These are phyloP conservation scores for Cephalopachus bancanus DNA, from an alignment of 2,797 vertebrate genomes.

Conservation along the genomic window DNA sequence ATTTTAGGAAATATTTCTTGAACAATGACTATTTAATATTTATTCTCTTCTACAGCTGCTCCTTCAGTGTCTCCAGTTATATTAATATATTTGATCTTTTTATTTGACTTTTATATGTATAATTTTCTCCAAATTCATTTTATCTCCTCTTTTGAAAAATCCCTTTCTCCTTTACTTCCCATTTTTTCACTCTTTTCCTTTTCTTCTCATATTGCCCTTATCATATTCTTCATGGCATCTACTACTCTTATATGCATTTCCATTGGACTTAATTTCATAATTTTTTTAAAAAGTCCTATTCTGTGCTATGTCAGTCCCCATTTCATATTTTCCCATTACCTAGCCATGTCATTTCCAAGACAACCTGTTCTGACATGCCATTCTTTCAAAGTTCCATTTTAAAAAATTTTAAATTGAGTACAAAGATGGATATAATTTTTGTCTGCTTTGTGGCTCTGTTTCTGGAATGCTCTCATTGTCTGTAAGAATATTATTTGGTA, in stretches of 20 bases:
- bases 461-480: not conserved
- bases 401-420: not conserved
- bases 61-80: not conserved
- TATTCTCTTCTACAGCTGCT: not conserved
- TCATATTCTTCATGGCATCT: not conserved
- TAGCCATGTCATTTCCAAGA: not conserved
- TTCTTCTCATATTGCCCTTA: not conserved
- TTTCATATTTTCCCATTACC: not conserved
- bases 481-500: not conserved
- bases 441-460: not conserved
- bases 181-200: not conserved
- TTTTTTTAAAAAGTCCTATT: not conserved
- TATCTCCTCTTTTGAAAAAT: not conserved
- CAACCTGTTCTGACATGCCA: not conserved
- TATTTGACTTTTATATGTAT: not conserved
- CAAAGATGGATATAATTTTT: not conserved
- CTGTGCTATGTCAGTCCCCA: not conserved
- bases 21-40: not conserved
- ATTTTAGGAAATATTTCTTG: slow-evolving; percentile 27
- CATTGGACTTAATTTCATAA: not conserved
- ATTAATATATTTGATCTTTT: slow-evolving; percentile 27
- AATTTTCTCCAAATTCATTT: not conserved
- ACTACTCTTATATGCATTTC: not conserved
- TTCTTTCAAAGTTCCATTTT: not conserved
- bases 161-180: not conserved